Conservation (phyloP, 2,797 vertebrate species). For the Potorous gilbertii region DNA sequence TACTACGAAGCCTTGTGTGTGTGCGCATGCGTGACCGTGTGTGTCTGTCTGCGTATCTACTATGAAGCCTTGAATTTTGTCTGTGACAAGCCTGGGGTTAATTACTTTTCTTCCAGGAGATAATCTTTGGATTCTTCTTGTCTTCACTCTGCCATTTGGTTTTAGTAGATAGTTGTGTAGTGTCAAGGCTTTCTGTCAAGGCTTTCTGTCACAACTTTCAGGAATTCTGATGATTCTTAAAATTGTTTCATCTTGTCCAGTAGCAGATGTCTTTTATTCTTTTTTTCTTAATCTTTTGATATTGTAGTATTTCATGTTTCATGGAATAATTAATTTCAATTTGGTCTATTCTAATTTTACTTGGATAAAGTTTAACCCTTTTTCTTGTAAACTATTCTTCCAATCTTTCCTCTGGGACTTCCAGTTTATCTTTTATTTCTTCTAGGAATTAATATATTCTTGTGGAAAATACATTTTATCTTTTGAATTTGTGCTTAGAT, state of each 20-base stretch:
- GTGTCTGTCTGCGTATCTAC: neutral
- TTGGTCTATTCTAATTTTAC: neutral
- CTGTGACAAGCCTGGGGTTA: neutral
- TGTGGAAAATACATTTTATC: neutral
- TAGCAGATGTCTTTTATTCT: neutral
- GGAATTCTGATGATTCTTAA: neutral
- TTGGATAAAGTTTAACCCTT: neutral
- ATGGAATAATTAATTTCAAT: neutral
- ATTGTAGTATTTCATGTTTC: neutral
- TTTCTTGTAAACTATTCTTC: neutral
- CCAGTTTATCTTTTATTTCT: neutral
- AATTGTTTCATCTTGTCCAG: neutral
- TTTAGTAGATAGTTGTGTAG: neutral
- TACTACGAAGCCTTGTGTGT: too few relatives aligned
- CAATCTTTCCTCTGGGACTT: neutral
- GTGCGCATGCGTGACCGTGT: too few relatives aligned
- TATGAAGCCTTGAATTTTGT: neutral
- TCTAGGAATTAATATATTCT: neutral
- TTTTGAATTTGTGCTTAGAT: neutral
- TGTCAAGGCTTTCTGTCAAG: neutral
- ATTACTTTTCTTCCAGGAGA: neutral
- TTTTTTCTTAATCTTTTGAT: neutral
- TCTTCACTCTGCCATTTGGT: neutral
- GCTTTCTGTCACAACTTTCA: too few relatives aligned
- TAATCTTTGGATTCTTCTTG: neutral